Evolutionary conservation across 1,140 invertebrate species (phyloP).

Genomic region (Nasonia giraulti): DNA sequence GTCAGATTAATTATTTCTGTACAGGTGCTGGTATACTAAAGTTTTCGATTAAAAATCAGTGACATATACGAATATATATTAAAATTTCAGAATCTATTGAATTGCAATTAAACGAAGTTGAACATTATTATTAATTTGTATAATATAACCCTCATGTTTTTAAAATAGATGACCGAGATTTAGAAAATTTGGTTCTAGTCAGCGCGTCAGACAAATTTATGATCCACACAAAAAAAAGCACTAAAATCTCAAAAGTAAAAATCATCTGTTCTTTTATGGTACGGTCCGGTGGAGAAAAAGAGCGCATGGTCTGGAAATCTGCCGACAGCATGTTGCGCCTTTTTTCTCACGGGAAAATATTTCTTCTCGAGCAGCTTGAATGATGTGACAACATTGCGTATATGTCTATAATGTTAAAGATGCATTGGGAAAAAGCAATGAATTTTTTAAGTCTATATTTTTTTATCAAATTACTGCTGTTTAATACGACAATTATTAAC

Average conservation of each 20-base stretch:
- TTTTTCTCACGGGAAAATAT: conserved; percentile 39
- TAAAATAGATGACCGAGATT: neutral
- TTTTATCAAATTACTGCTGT: conserved; percentile 32
- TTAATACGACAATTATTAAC: conserved; percentile 38
- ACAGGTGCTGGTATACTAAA: too few relatives aligned
- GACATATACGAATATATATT: neutral
- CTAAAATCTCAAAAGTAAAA: conserved; percentile 39
- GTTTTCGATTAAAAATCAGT: neutral
- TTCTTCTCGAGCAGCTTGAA: neutral
- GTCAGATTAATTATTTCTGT: neutral
- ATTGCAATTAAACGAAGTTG: neutral
- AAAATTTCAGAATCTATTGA: neutral
- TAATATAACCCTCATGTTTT: too few relatives aligned
- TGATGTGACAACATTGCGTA: neutral
- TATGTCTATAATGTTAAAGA: too few relatives aligned
- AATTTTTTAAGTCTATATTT: neutral
- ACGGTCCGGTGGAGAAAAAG: conserved; percentile 12
- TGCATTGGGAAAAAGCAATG: neutral
- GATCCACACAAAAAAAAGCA: conserved; percentile 39
- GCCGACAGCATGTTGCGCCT: conserved; percentile 44
- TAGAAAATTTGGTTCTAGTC: neutral
- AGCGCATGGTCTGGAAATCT: conserved; percentile 38
- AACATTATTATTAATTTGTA: neutral
- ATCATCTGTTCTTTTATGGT: conserved; percentile 49
- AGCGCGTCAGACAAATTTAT: conserved; percentile 29